These are phyloP conservation scores for Proales similis DNA, from an alignment of 1,140 invertebrate genomes.

Conservation along the genomic window DNA sequence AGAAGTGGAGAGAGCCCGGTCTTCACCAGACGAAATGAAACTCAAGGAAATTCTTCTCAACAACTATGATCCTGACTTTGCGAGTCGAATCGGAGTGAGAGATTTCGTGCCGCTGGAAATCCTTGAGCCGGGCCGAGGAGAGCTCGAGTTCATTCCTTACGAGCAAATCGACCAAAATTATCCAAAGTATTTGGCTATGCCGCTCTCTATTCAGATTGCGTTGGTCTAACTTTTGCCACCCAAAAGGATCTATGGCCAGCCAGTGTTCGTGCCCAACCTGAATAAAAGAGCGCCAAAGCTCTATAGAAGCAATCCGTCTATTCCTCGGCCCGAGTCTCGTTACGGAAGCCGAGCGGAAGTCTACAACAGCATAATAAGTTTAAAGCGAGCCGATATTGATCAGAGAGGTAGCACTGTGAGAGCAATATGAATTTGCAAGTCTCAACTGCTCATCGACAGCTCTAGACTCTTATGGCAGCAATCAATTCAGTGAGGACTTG, in stretches of 20 bases:
- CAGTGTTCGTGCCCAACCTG: slow-evolving; percentile 17
- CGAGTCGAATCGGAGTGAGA: slow-evolving; percentile 4
- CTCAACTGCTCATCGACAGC: not conserved
- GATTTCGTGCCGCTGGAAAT: slow-evolving; percentile 19
- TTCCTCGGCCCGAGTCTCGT: slow-evolving; percentile 28
- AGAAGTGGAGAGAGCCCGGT: no score
- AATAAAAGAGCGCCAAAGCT: slow-evolving; percentile 5
- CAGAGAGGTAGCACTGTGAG: no score
- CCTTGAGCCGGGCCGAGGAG: not conserved
- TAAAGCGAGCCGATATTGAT: slow-evolving; percentile 22
- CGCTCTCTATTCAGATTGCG: not conserved
- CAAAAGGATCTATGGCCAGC: slow-evolving; percentile 12
- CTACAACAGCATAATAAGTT: slow-evolving; percentile 25
- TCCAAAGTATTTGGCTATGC: slow-evolving; percentile 1
- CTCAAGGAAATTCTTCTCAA: slow-evolving; percentile 23
- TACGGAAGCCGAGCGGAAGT: slow-evolving; percentile 14
- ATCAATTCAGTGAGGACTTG: no score
- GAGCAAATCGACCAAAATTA: slow-evolving; percentile 27
- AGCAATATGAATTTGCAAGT: not conserved
- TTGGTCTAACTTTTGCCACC: not conserved
- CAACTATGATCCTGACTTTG: slow-evolving; percentile 34
- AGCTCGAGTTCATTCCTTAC: slow-evolving; percentile 34
- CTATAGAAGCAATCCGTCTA: slow-evolving; percentile 34
- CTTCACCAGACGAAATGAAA: not conserved
- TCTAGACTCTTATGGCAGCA: no score